Evolutionary conservation across 2,888 invertebrate species (phyloP).

Genomic region (Cecidostiba fungosa): DNA sequence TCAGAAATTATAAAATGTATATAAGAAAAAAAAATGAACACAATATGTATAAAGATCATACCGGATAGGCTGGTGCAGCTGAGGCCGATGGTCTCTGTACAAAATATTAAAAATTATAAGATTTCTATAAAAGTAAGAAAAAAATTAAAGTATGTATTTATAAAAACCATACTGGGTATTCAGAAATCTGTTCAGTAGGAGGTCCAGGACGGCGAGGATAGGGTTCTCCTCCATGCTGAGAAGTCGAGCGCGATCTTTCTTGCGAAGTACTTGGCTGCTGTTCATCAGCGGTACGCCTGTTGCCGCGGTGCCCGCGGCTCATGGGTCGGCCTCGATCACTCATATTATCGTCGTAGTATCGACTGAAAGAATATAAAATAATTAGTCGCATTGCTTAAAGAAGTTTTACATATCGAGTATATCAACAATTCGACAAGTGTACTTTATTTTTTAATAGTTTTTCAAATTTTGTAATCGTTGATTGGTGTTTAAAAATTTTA

Average conservation of each 20-base stretch:
- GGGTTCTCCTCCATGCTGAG: conserved; percentile 21
- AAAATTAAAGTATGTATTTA: neutral
- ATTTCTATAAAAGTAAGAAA: neutral
- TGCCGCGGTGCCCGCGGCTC: conserved; percentile 35
- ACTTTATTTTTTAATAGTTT: too few relatives aligned
- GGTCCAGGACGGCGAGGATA: neutral
- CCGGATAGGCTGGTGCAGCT: neutral
- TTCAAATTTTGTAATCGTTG: too few relatives aligned
- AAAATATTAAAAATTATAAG: neutral
- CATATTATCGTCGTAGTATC: conserved; percentile 58
- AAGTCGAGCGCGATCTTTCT: neutral
- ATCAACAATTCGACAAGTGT: too few relatives aligned
- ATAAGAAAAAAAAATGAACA: conserved; percentile 19
- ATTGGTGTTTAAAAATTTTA: too few relatives aligned
- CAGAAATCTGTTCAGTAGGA: neutral
- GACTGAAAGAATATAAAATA: conserved; percentile 39
- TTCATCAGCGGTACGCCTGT: conserved; percentile 18
- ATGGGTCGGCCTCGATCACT: conserved; percentile 31
- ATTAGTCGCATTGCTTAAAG: neutral
- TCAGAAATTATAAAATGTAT: neutral
- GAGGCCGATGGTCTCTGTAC: conserved; percentile 22
- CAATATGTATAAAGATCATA: conserved; percentile 9
- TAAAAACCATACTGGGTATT: neutral
- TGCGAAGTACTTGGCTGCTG: neutral
- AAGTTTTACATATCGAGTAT: neutral